Conservation (phyloP, 1,140 invertebrate genomes). For the Homalodisca vitripennis region DNA sequence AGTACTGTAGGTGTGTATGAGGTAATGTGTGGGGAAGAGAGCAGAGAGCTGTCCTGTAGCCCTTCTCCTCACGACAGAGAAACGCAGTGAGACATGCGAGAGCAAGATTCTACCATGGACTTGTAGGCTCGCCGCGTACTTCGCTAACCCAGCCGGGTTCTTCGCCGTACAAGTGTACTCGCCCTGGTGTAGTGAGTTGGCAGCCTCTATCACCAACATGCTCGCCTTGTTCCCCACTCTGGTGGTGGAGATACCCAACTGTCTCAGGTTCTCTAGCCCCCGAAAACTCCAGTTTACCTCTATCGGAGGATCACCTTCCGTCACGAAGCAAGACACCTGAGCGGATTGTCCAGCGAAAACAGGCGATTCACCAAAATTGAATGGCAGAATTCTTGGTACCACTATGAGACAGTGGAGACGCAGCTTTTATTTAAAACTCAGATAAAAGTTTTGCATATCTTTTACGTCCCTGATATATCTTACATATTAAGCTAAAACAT, state of each 20-base stretch:
- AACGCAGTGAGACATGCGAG: neutral
- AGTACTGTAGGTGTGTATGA: no score
- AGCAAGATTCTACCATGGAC: constrained; percentile 35
- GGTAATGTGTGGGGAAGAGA: no score
- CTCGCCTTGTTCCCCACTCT: constrained; percentile 46
- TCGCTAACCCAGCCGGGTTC: constrained; percentile 59
- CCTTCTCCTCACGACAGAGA: constrained; percentile 7
- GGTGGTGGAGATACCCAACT: constrained; percentile 37
- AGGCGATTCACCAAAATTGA: constrained; percentile 50
- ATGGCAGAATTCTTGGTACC: constrained; percentile 53
- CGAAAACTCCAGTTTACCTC: constrained; percentile 60
- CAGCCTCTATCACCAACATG: constrained; percentile 53
- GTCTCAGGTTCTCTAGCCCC: constrained; percentile 39
- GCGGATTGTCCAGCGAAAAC: constrained; percentile 62
- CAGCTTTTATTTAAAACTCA: no score
- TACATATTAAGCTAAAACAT: no score
- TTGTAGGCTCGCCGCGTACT: constrained; percentile 32
- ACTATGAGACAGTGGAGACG: no score
- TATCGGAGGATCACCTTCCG: constrained; percentile 67
- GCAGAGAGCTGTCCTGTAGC: neutral
- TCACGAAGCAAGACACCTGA: constrained; percentile 67
- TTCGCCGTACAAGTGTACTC: constrained; percentile 64
- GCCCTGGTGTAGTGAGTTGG: constrained; percentile 55
- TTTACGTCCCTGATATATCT: neutral
- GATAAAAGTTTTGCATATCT: neutral